Conservation (phyloP, 2,113 vertebrate species). For the Tetrao urogallus region DNA sequence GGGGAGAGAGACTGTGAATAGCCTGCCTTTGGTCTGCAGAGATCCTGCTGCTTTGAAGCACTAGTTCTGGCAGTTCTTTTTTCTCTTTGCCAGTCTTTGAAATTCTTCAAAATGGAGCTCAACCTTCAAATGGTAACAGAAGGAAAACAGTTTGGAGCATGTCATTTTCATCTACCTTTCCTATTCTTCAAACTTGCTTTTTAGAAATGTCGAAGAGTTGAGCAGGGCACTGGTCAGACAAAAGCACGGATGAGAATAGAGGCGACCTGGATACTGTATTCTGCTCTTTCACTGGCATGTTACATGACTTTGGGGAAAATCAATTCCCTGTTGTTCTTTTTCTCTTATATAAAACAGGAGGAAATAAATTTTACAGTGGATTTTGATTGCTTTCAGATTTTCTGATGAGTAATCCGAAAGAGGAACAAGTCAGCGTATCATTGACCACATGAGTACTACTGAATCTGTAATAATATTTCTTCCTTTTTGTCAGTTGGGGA, state of each 20-base stretch:
- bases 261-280: background rate
- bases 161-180: background rate
- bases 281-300: background rate
- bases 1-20: background rate
- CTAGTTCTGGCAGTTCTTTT: background rate
- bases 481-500: background rate
- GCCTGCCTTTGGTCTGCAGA: background rate
- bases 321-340: background rate
- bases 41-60: background rate
- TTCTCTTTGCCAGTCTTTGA: background rate
- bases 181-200: background rate
- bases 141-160: background rate
- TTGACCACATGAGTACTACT: background rate
- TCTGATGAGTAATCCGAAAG: slow-evolving; percentile 1
- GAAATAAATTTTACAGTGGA: slow-evolving; percentile 11
- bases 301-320: background rate
- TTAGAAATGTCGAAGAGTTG: background rate
- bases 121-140: background rate
- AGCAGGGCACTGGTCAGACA: background rate
- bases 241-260: background rate
- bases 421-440: background rate
- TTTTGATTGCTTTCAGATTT: slow-evolving; percentile 28
- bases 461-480: background rate
- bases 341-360: background rate
- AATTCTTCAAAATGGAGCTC: background rate